Base-by-base conservation (phyloP, 2,888 invertebrate genomes). In the Hesperia comma region DNA sequence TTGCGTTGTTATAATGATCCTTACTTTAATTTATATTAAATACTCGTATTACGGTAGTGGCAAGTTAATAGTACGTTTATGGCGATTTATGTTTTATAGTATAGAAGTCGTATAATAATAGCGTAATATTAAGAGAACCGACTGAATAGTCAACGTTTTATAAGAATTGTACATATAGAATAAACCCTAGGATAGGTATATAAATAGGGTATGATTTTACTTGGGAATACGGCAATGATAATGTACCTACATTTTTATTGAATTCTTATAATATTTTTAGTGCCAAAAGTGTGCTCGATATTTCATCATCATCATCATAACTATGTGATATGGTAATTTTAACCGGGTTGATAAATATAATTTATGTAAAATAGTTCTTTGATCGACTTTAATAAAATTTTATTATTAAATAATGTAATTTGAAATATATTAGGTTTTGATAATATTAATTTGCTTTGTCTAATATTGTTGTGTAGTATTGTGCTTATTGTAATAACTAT, bases 101-200 rank as follows among this genome's bases (percentile, higher is more conserved):
- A 43, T 66, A 60, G 66, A 49, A 19, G 33, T 61, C 17, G 49
- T 21, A 54, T 54, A 54, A 33, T 32, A 54, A 33, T 61, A 60
- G 54, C 6, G 8, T 66, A 60, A 7, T 61, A 6, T 56, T 92
- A 92, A 92, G 91, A 80, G 86, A 88, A 84, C 88, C 88, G 92
- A 92, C 92, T 92, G 92, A 92, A 92, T 92, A 92, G 92, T 92
- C 92, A 92, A 84, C 86, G 83, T 86, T 88, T 85, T 84, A 90
- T 87, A 87, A 85, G 84, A 85, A 84, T 83, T 72, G 83, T 87
- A 80, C 84, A 86, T 84, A 70, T 74, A 74, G 71, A 77, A 76
- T 84, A 86, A 82, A 76, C 69, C 68, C 75, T 87, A 85, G 84
- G 78, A 71, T 73, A 77, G 76, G 58, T n/a, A 57, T 33, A 43